Evolutionary conservation across 2,888 invertebrate species (phyloP).

Genomic region (Seira sanloemensis): DNA sequence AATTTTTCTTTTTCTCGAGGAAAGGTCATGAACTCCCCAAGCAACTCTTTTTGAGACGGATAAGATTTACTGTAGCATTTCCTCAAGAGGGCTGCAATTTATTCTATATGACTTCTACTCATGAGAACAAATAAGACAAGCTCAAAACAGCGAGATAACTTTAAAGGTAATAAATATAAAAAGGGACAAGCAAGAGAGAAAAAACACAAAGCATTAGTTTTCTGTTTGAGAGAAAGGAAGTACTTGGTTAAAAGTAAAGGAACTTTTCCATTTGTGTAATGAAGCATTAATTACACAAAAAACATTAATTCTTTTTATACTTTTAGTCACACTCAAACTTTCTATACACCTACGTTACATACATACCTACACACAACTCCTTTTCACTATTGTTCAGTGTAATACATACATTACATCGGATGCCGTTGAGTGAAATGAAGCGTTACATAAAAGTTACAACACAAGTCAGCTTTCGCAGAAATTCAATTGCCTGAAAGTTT

Average conservation of each 20-base stretch:
- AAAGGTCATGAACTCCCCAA: slow-evolving; percentile 46
- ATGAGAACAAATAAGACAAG: neutral
- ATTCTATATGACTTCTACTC: slow-evolving; percentile 3
- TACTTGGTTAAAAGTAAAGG: slow-evolving; percentile 26
- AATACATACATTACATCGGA: too few species aligned
- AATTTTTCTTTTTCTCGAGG: slow-evolving; percentile 25
- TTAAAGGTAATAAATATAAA: neutral
- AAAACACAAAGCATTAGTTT: neutral
- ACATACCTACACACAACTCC: too few species aligned
- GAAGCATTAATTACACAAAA: slow-evolving; percentile 59
- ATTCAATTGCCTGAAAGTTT: too few species aligned
- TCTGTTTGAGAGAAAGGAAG: slow-evolving; percentile 18
- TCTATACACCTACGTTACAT: neutral
- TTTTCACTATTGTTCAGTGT: too few species aligned
- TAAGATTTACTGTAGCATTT: slow-evolving; percentile 1
- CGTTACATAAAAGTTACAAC: too few species aligned
- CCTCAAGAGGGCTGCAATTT: neutral
- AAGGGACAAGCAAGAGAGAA: slow-evolving; percentile 22
- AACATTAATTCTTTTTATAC: slow-evolving; percentile 38
- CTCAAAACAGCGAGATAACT: neutral
- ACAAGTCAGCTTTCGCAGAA: too few species aligned
- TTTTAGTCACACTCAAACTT: slow-evolving; percentile 5
- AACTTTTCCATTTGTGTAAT: slow-evolving; percentile 64
- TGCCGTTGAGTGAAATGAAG: too few species aligned
- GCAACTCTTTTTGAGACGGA: neutral